These are phyloP conservation scores for Triops longicaudatus DNA, from an alignment of 1,140 invertebrate genomes.

Conservation along the genomic window DNA sequence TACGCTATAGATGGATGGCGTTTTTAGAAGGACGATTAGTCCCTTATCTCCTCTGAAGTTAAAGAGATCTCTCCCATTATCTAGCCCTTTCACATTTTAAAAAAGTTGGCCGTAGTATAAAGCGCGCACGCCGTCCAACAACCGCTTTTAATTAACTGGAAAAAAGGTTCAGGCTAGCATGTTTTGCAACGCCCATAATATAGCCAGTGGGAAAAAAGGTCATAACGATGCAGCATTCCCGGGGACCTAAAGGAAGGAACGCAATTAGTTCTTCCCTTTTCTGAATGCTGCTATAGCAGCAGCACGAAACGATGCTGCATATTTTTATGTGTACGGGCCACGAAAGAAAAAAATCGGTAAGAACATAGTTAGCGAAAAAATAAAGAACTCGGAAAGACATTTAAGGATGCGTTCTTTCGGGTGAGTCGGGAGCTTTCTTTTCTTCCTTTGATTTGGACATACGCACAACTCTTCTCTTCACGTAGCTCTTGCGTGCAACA, in stretches of 20 bases:
- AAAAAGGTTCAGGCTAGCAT: conserved; percentile 12
- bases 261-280: conserved; percentile 15
- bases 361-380: neutral
- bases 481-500: neutral
- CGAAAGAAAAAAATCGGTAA: neutral
- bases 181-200: neutral
- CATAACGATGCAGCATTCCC: conserved; percentile 11
- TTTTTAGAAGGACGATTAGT: neutral
- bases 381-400: neutral
- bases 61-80: neutral
- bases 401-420: neutral
- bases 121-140: conserved; percentile 4
- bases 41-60: neutral
- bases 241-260: conserved; percentile 3
- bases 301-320: conserved; percentile 1
- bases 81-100: neutral
- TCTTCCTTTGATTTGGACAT: neutral
- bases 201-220: conserved; percentile 11
- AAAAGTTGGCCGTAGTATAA: neutral
- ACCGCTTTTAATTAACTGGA: conserved; percentile 15
- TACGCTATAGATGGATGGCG: neutral
- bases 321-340: neutral
- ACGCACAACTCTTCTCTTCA: neutral
- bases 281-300: conserved; percentile 5
- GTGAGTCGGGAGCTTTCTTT: neutral